phyloP scores from a whole-genome alignment of 2,113 vertebrate species.

The Albula glossodonta region DNA sequence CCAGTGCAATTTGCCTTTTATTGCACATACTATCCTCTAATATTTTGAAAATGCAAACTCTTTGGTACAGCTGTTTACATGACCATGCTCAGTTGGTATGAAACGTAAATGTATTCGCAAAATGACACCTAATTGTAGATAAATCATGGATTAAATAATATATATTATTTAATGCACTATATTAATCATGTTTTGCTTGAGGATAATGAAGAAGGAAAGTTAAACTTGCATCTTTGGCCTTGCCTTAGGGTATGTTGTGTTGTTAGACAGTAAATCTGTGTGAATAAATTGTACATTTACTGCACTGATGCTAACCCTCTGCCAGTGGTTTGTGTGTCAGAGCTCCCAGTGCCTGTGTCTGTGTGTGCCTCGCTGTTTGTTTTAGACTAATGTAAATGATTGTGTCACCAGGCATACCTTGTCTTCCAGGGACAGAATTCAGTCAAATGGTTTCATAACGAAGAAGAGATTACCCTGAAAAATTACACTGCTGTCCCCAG shows the following conservation, averaged over 20 bases:
- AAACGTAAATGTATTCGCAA: background rate
- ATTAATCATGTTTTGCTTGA: background rate
- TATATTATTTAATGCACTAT: background rate
- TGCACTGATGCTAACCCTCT: background rate
- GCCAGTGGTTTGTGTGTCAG: background rate
- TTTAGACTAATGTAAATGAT: background rate
- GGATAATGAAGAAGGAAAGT: too few relatives aligned
- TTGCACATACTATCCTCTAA: background rate
- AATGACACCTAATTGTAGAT: conserved; percentile 14
- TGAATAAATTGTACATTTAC: background rate
- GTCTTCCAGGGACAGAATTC: background rate
- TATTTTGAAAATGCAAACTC: background rate
- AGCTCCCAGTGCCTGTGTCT: background rate
- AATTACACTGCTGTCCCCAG: background rate
- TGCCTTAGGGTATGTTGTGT: background rate
- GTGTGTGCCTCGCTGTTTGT: background rate
- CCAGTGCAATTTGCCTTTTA: background rate
- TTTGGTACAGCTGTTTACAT: background rate
- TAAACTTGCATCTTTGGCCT: too few relatives aligned
- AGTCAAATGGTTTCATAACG: background rate
- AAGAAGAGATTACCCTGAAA: background rate
- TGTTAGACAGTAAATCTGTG: background rate
- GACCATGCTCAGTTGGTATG: background rate
- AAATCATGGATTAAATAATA: conserved; percentile 11
- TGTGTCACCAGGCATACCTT: background rate